Evolutionary conservation across 2,888 invertebrate species (phyloP), one percentile per base, ranked within the genome.

Genomic region (Hypselothyrea guttata): DNA sequence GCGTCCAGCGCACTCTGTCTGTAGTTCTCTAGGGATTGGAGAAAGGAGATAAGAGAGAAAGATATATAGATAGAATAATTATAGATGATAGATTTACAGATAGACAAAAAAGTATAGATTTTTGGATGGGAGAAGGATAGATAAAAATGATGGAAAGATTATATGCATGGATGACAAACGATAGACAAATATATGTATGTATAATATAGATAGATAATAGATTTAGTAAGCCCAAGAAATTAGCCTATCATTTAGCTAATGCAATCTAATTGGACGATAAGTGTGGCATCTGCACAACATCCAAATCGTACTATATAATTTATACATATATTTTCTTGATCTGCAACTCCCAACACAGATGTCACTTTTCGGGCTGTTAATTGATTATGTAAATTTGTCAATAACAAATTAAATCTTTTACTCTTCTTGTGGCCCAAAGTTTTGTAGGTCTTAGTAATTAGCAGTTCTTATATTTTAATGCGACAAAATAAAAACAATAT

Each of bases 1-100:
- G 78, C 77, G 61, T 89, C 89, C 31, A 90, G 63, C 47, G 86
- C 86, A 62, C 85, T 82, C 53, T 84, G 84, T 61, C 86, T 72
- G 52, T 78, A 75, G 57, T 73, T 85, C 47, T 90, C 90, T 89
- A 27, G 4, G 4, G 12, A 16, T 27, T n/a, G 13, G 3, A 35
- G 28, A 18, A 44, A 33, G 33, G 12, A 30, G 3, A 30, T 7
- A 30, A n/a, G n/a, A n/a, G 30, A 30, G 7, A 30, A 2, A 30
- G 30, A 30, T 7, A 30, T 30, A 30, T 9, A 30, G 30, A n/a
- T n/a, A n/a, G n/a, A n/a, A 22, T 22, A 22, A 5, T 4, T 22
- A 22, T 4, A 22, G 2, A 28, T 28, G 7, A 7, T 28, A 2
- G 3, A 3, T n/a, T n/a, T n/a, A n/a, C n/a, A n/a, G n/a, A n/a